Percentiles rank a stretch among this genome's conserved stretches.
Conservation (phyloP, 2,888 invertebrate species). For the Dugesia japonica region DNA sequence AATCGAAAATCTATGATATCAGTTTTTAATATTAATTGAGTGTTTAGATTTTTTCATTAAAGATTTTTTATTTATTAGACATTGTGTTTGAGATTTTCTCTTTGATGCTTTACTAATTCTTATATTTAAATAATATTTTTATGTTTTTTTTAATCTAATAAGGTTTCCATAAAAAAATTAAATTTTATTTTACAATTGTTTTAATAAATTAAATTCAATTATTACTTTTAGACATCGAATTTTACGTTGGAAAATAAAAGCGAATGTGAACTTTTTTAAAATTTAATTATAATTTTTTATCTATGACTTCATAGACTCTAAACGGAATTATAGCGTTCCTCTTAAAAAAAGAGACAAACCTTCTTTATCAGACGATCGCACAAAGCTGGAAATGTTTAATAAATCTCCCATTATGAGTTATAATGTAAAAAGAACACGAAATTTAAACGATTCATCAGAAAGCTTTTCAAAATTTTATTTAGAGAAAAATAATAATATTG, state of each 20-base stretch:
- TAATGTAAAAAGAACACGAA: background rate
- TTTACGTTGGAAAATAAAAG: background rate
- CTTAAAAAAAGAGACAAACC: background rate
- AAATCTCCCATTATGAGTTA: background rate
- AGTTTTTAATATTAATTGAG: no score
- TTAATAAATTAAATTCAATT: no score
- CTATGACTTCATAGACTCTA: background rate
- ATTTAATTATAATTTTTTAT: background rate
- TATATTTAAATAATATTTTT: no score
- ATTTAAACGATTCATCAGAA: background rate
- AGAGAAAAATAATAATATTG: slow-evolving; percentile 2
- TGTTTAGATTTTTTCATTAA: no score
- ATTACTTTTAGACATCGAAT: no score
- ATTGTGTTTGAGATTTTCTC: no score
- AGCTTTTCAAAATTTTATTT: slow-evolving; percentile 10
- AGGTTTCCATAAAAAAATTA: no score
- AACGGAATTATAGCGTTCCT: background rate
- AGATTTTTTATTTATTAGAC: no score
- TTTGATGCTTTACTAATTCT: no score
- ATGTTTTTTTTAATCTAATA: no score
- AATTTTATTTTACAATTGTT: no score
- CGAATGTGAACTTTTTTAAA: background rate
- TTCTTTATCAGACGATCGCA: background rate
- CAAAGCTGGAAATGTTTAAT: background rate
- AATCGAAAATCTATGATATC: no score